These are phyloP conservation scores for Ornithoptera alexandrae DNA, from an alignment of 2,888 invertebrate species.

Conservation along the genomic window DNA sequence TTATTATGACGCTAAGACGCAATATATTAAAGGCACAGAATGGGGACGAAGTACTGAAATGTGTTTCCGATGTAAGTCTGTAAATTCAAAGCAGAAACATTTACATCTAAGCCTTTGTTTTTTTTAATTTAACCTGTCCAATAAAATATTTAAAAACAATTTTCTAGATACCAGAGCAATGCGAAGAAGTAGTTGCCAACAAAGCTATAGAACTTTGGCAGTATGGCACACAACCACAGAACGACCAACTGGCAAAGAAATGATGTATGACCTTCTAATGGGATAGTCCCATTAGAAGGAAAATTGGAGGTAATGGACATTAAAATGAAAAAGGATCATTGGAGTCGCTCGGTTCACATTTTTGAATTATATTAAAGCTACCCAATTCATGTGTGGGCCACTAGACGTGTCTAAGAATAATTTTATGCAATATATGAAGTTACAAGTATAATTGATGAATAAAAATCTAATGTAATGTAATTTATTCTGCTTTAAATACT, in stretches of 20 bases:
- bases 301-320: constrained; percentile 35
- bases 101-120: too few relatives aligned
- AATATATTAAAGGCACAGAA: constrained; percentile 82
- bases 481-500: too few relatives aligned
- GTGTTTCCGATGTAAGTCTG: constrained; percentile 80
- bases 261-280: constrained; percentile 80
- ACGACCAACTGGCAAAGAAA: constrained; percentile 70
- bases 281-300: constrained; percentile 71
- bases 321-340: not conserved
- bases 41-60: constrained; percentile 81
- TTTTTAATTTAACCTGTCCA: too few relatives aligned
- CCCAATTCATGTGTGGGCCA: not conserved
- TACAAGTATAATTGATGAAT: not conserved
- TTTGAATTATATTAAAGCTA: not conserved
- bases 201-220: constrained; percentile 94
- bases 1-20: constrained; percentile 85
- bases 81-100: not conserved
- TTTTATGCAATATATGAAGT: constrained; percentile 3
- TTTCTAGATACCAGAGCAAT: constrained; percentile 85
- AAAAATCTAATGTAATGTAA: not conserved
- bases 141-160: not conserved
- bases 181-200: constrained; percentile 89
- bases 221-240: constrained; percentile 82
- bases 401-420: not conserved
- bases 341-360: not conserved